A percentile compares a stretch with the other conserved stretches of the same genome.
Conservation (phyloP, 2,888 invertebrate genomes). For the Meteorus cinctellus region DNA sequence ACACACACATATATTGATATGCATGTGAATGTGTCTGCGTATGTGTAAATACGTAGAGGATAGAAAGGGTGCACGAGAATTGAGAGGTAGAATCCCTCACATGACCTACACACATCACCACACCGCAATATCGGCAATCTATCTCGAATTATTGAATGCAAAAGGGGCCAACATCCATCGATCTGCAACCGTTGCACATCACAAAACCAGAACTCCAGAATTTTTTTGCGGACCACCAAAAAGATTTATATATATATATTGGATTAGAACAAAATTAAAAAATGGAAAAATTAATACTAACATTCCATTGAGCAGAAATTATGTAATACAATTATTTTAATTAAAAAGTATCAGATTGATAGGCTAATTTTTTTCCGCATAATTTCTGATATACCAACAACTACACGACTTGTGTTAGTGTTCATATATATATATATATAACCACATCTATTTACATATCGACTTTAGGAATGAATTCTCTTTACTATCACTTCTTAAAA, state of each 20-base stretch:
- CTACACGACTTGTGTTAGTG: no score
- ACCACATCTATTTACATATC: no score
- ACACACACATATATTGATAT: neutral
- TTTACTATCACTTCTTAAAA: no score
- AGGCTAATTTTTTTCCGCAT: no score
- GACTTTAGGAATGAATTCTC: no score
- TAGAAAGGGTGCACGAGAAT: neutral
- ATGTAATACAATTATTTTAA: neutral
- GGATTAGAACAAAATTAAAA: neutral
- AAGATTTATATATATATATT: neutral
- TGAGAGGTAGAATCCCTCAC: neutral
- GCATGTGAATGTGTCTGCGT: neutral
- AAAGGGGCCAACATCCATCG: constrained; percentile 3
- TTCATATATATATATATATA: no score
- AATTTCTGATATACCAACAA: no score
- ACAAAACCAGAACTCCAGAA: constrained; percentile 15
- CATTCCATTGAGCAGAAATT: neutral
- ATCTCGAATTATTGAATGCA: constrained; percentile 35
- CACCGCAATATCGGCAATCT: constrained; percentile 25
- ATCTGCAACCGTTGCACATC: neutral
- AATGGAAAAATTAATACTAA: neutral
- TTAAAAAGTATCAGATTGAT: neutral
- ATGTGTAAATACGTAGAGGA: no score
- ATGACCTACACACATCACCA: neutral
- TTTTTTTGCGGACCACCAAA: neutral